A percentile compares a stretch with the other conserved stretches of the same genome.
phyloP scores from a whole-genome alignment of 2,888 invertebrate genomes.

The Athrips mouffetella region DNA sequence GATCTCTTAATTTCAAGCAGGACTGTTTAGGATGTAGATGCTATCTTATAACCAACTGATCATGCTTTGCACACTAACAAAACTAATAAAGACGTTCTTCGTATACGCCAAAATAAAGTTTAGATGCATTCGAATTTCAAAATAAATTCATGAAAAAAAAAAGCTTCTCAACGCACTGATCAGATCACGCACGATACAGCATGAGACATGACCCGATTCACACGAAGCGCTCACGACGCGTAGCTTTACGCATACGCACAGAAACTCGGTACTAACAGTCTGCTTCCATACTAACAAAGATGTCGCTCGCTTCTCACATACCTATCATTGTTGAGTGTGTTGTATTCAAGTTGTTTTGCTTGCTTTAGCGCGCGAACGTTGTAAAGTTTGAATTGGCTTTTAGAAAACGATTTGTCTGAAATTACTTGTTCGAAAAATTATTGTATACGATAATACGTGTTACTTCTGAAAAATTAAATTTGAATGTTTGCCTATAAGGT shows the following conservation, averaged over 20 bases:
- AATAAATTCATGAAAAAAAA: background rate
- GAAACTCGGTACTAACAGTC: slow-evolving; percentile 25
- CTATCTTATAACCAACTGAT: too few species aligned
- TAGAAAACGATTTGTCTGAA: background rate
- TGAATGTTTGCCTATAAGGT: too few species aligned
- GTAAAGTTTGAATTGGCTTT: slow-evolving; percentile 7
- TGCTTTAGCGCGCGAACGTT: slow-evolving; percentile 63
- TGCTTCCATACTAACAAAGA: slow-evolving; percentile 64
- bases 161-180: slow-evolving; percentile 38
- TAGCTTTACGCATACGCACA: slow-evolving; percentile 58
- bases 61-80: background rate
- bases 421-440: too few species aligned
- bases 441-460: too few species aligned
- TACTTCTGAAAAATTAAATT: too few species aligned
- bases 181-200: slow-evolving; percentile 55
- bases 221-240: slow-evolving; percentile 62
- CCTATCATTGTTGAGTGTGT: slow-evolving; percentile 63
- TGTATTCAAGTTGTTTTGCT: slow-evolving; percentile 72
- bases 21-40: too few species aligned
- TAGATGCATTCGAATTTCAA: background rate
- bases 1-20: too few species aligned
- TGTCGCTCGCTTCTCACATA: slow-evolving; percentile 73
- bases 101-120: slow-evolving; percentile 18
- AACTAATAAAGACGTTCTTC: slow-evolving; percentile 18
- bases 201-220: slow-evolving; percentile 72